Evolutionary conservation across 2,888 invertebrate species (phyloP), one percentile per base, ranked within the genome.

Genomic region (Fragum fragum): DNA sequence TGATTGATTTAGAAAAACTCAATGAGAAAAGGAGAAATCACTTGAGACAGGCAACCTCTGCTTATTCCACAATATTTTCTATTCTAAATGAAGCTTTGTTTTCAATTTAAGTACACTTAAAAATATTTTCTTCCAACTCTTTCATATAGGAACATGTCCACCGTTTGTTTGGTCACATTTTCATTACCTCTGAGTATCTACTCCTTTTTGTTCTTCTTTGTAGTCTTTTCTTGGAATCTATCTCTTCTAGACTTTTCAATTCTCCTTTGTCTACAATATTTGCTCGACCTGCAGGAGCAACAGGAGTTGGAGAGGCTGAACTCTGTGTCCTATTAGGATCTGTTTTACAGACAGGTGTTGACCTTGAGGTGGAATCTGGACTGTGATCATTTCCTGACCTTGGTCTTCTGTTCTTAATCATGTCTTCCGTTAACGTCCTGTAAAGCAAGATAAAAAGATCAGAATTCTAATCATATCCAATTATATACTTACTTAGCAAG

Each of bases 151-250:
- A n/a, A n/a, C n/a, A n/a, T n/a, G n/a, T n/a, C n/a, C n/a, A n/a
- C n/a, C n/a, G n/a, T n/a, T n/a, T n/a, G n/a, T n/a, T n/a, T n/a
- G n/a, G n/a, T n/a, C n/a, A n/a, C n/a, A n/a, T n/a, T n/a, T n/a
- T 36, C 9, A n/a, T n/a, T 63, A 85, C 87, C 83, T 87, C 85
- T 0, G 81, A 76, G 39, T 87, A 86, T 76, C 87, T 72, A 70
- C 81, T 86, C 7, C 86, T 57, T 39, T 83, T 86, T 18, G 53
- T 55, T 59, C 36, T 75, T 75, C 75, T 68, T n/a, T 74, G 73
- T 0, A 86, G 63, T 29, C 71, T 70, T 16, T 81, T 52, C 29
- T 81, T 86, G 11, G 47, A 32, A 39, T 39, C 14, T 0, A 53
- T 29, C 0, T 69, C 73, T n/a, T 71, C 55, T 23, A 23, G 66